Percentiles rank a stretch among this genome's conserved stretches.
Conservation (phyloP, 2,888 invertebrate species). For the Noctuana brunneofusca region DNA sequence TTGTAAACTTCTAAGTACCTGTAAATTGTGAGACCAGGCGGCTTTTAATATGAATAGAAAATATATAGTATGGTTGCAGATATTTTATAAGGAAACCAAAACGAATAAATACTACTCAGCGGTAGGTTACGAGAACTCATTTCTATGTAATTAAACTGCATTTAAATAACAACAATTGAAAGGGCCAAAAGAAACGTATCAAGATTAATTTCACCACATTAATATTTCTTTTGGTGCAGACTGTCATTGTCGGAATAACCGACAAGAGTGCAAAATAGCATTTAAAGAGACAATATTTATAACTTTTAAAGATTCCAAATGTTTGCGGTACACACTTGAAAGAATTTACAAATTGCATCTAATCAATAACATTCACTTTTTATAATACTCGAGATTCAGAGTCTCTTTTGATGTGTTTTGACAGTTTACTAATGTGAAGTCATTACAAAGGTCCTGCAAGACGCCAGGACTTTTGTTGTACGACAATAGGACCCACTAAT, state of each 20-base stretch:
- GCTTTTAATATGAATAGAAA: too few relatives aligned
- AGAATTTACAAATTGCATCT: slow-evolving; percentile 74
- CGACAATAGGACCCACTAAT: slow-evolving; percentile 65
- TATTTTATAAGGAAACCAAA: too few relatives aligned
- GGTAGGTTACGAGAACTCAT: too few relatives aligned
- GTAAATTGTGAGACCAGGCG: too few relatives aligned
- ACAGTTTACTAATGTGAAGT: slow-evolving; percentile 79
- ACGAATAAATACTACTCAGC: too few relatives aligned
- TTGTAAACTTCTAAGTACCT: too few relatives aligned
- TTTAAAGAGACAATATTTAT: slow-evolving; percentile 48
- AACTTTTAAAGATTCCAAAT: slow-evolving; percentile 54
- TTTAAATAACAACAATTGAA: slow-evolving; percentile 6
- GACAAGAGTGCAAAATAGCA: slow-evolving; percentile 60
- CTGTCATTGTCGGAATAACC: slow-evolving; percentile 55
- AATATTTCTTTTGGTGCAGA: slow-evolving; percentile 50
- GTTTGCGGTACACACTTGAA: slow-evolving; percentile 64
- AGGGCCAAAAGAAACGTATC: slow-evolving; percentile 13
- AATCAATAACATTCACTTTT: slow-evolving; percentile 71
- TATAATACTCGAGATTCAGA: slow-evolving; percentile 58
- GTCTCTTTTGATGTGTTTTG: slow-evolving; percentile 79
- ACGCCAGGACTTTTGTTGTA: slow-evolving; percentile 57
- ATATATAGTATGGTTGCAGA: too few relatives aligned
- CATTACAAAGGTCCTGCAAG: slow-evolving; percentile 68
- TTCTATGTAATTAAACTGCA: background rate
- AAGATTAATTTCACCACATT: slow-evolving; percentile 53